These are phyloP conservation scores for Eledona agricola DNA, from an alignment of 2,888 invertebrate genomes.

Conservation along the genomic window DNA sequence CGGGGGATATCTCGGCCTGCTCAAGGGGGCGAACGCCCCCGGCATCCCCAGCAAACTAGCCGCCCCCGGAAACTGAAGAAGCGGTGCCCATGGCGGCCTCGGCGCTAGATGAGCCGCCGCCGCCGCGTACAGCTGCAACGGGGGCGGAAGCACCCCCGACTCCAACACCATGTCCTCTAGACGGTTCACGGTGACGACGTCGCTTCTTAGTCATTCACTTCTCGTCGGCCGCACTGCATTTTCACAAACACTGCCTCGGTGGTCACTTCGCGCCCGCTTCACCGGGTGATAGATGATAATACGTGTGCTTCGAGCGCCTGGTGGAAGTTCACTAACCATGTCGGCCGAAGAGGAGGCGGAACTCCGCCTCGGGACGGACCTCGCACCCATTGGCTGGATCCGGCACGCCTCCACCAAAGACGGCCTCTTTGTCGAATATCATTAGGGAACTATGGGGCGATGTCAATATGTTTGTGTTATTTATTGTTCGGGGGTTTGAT, in stretches of 20 bases:
- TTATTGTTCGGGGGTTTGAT: conserved; percentile 57
- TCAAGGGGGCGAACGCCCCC: conserved; percentile 61
- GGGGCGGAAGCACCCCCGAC: conserved; percentile 72
- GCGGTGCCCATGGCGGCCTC: conserved; percentile 66
- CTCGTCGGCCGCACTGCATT: conserved; percentile 16
- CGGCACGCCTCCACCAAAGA: too few species aligned
- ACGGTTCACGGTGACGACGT: conserved; percentile 46
- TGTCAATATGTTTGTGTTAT: conserved; percentile 62
- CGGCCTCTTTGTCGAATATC: conserved; percentile 57
- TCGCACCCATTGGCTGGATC: too few species aligned
- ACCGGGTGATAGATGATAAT: conserved; percentile 14
- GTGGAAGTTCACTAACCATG: conserved; percentile 57
- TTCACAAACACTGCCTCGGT: conserved; percentile 15
- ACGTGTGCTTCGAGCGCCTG: conserved; percentile 47
- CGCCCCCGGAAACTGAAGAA: conserved; percentile 63
- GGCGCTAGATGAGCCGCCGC: conserved; percentile 72
- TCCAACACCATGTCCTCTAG: conserved; percentile 71
- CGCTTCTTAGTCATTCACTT: conserved; percentile 31
- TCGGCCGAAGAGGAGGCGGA: conserved; percentile 47
- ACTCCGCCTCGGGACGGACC: conserved; percentile 32
- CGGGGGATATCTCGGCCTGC: conserved; percentile 59
- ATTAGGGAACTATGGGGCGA: conserved; percentile 59
- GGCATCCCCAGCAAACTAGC: conserved; percentile 63
- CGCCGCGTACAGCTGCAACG: conserved; percentile 75
- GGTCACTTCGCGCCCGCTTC: conserved; percentile 25